Evolutionary conservation across 2,797 vertebrate genomes (phyloP), one percentile per base, ranked within the genome.

Genomic region (Syndactyla subalaris): DNA sequence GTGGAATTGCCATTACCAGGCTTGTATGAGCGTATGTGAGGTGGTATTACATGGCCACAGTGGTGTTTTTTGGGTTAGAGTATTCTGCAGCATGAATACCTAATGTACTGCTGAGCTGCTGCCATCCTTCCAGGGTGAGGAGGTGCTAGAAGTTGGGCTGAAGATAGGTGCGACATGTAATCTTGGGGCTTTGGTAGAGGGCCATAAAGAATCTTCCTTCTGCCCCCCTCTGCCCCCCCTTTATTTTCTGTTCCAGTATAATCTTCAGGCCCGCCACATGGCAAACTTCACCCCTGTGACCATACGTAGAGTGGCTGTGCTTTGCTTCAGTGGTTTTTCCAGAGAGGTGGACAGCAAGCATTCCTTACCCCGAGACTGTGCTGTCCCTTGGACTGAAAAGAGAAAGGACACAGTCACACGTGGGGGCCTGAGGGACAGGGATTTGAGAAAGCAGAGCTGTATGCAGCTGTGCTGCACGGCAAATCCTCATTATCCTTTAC

Each of bases 111-210:
- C 49, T 73, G 81, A 61, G 55, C 16, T 52, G 24, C 18, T 61
- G 29, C 27, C 14, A 34, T 24, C 19, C 21, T 41, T 80, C 23
- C 65, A 77, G 36, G 13, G 3, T 65, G 48, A 80, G 43, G n/a
- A 74, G 52, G 8, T 24, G 19, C 26, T 32, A 48, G 32, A 54
- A 67, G 7, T 1, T 39, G 14, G 22, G 16, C 30, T 78, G 51
- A 68, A 82, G 18, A 38, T 3, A 0, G 0, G 0, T 68, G 10
- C 17, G 26, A 10, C 0, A 1, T 9, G 8, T 74, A 46, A 29
- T 14, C 17, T 71, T 55, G 61, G 19, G 20, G 4, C 21, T 78
- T 18, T 84, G 21, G 0, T 2, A 29, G 23, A 21, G 36, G 9
- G 7, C 12, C 4, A 5, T 49, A 43, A 63, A 17, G 27, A 76